Evolutionary conservation across 2,797 vertebrate genomes (phyloP), one percentile per base, ranked within the genome.

Genomic region (Galagoides demidoff): DNA sequence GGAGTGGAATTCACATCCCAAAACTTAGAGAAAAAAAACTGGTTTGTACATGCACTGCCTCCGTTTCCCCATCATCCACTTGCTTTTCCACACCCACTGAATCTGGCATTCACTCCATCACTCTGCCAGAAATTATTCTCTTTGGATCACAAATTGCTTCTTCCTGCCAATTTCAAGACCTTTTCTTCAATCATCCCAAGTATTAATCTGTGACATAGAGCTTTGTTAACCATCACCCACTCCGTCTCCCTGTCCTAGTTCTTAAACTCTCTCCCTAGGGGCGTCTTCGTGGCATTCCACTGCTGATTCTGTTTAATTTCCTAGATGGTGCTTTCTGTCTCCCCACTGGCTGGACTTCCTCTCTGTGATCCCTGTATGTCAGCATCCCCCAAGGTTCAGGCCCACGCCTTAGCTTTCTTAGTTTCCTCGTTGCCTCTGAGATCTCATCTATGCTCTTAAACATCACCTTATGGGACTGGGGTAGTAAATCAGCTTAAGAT

Each of bases 61-160:
- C 63, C 11, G 0, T 66, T 83, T 86, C 55, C 27, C 29, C 4
- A 39, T 73, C 59, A 45, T 55, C 29, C 6, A 9, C 74, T 91
- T 82, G 49, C 90, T 95, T 85, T 92, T 68, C 57, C 63, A 37
- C 43, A 76, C 49, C 34, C 76, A 27, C 61, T 70, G 68, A 90
- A 43, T 79, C 43, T 45, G 76, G 73, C 79, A 37, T 55, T 68
- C 70, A 89, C 84, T 70, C 37, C 31, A n/a, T 89, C 49, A 34
- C 82, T 85, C 59, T 63, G 64, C 73, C 55, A 76, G 85, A 93
- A 83, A 70, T 82, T 57, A 43, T 85, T 73, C 57, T 87, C 85
- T 85, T 52, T 77, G 39, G 76, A 49, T 91, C 71, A 57, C 71
- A 94, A 49, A 78, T 87, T 78, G 55, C 57, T 79, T 49, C 89